These are phyloP conservation scores for Peromyscus leucopus DNA, from an alignment of 2,113 vertebrate genomes.

Conservation along the genomic window DNA sequence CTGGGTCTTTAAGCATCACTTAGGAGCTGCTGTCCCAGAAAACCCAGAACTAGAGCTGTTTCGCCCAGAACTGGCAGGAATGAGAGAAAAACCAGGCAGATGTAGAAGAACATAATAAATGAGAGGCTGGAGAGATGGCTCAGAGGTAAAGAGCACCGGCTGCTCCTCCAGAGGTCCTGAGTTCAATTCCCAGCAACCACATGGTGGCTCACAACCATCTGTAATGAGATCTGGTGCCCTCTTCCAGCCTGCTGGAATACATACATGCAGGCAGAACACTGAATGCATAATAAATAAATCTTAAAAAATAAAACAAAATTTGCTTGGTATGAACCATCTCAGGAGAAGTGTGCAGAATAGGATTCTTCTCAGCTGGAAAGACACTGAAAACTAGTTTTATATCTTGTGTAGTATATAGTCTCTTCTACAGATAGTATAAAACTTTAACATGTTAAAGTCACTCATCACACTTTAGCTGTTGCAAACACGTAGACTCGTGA, in stretches of 20 bases:
- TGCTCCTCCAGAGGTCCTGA: no score
- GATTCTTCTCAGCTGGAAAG: neutral
- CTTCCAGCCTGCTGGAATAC: no score
- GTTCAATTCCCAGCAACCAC: no score
- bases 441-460: neutral
- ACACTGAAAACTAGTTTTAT: neutral
- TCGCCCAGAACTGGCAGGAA: conserved; percentile 91
- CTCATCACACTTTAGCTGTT: neutral
- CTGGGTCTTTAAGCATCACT: conserved; percentile 96
- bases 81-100: conserved; percentile 93
- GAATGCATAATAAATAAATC: no score
- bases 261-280: no score
- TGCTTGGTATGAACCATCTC: neutral
- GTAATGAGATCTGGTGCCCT: no score
- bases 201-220: no score
- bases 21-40: conserved; percentile 90
- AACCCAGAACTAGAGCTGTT: conserved; percentile 91
- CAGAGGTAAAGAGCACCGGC: no score
- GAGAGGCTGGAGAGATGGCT: no score
- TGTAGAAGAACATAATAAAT: conserved; percentile 93
- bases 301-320: conserved; percentile 75
- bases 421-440: neutral
- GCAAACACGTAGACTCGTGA: neutral
- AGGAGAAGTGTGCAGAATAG: neutral
- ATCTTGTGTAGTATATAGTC: neutral